Evolutionary conservation across 2,797 vertebrate genomes (phyloP).

Genomic region (Malacoraja senta): DNA sequence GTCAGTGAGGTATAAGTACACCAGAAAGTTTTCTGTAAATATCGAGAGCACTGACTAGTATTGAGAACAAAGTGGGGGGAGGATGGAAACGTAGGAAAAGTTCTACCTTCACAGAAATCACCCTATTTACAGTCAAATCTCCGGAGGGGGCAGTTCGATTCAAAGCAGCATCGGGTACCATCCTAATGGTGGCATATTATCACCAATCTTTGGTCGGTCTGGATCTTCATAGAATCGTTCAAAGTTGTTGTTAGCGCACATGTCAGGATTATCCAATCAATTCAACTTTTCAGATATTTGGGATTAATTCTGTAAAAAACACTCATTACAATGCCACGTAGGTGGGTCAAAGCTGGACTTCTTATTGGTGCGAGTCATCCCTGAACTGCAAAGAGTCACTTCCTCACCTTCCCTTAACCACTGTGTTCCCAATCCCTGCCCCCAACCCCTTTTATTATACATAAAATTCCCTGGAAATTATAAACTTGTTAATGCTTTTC

Average conservation of each 20-base stretch:
- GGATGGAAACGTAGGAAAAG: neutral
- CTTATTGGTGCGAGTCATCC: neutral
- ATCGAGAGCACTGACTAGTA: conserved; percentile 54
- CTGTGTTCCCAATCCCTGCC: neutral
- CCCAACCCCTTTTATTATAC: neutral
- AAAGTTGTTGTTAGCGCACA: conserved; percentile 54
- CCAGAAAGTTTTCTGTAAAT: conserved; percentile 53
- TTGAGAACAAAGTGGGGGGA: conserved; percentile 48
- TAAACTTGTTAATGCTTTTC: neutral
- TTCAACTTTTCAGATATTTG: neutral
- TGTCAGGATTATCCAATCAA: neutral
- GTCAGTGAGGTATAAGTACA: conserved; percentile 51
- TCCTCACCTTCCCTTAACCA: neutral
- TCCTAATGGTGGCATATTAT: conserved; percentile 49
- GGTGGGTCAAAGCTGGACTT: neutral
- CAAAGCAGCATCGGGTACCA: conserved; percentile 52
- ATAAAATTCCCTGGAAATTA: neutral
- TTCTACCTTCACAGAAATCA: conserved; percentile 49
- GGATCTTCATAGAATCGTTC: conserved; percentile 51
- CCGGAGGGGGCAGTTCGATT: conserved; percentile 48
- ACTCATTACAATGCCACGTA: neutral
- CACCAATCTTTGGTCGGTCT: conserved; percentile 32
- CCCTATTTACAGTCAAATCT: conserved; percentile 53
- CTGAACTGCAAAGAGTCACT: neutral
- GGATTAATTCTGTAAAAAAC: neutral